phyloP scores from a whole-genome alignment of 2,888 invertebrate genomes.

The Euzetes globulus region DNA sequence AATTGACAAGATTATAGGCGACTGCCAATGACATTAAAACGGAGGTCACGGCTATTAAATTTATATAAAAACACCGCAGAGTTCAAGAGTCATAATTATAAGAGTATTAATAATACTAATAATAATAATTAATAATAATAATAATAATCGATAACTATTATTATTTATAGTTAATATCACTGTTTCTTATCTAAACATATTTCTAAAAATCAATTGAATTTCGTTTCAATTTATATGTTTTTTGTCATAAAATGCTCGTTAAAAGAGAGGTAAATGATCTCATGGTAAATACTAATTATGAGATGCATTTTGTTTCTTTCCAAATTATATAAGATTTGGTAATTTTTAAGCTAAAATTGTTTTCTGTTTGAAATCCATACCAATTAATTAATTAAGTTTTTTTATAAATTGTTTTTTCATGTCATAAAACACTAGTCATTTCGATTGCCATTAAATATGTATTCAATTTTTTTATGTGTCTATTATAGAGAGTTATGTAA shows the following conservation, averaged over 20 bases:
- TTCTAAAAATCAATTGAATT: neutral
- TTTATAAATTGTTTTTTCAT: neutral
- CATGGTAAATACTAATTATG: no score
- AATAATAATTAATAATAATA: no score
- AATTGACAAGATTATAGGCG: neutral
- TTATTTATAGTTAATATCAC: no score
- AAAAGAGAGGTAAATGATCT: no score
- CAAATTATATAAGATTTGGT: no score
- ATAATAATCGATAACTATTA: no score
- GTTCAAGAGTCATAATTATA: no score
- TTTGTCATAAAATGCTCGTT: constrained; percentile 7
- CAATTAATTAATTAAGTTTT: neutral
- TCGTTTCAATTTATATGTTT: neutral
- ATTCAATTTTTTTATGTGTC: neutral
- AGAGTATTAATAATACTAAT: no score
- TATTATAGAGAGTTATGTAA: neutral
- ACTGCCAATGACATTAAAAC: constrained; percentile 19
- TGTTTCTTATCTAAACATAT: neutral
- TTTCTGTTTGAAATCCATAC: neutral
- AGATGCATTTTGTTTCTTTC: no score
- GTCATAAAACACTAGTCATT: neutral
- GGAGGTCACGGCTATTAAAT: neutral
- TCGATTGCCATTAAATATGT: constrained; percentile 14
- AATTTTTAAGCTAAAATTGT: neutral
- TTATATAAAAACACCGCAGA: neutral